Evolutionary conservation across 2,797 vertebrate genomes (phyloP).

Genomic region (Tenualosa ilisha): DNA sequence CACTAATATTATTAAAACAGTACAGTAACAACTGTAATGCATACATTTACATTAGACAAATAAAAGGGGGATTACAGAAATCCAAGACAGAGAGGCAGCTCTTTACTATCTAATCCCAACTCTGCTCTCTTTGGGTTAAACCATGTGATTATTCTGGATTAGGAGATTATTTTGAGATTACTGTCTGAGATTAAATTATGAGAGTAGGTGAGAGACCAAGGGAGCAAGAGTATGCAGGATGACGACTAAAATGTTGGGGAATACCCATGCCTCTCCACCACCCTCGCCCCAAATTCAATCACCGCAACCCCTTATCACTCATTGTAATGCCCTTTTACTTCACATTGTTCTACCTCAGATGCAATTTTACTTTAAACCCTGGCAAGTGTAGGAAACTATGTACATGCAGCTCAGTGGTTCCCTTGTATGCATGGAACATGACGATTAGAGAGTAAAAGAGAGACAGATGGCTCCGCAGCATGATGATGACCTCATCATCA

Average conservation of each 20-base stretch:
- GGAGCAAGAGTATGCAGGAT: slow-evolving; percentile 33
- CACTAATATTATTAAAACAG: background rate
- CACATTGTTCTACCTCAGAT: background rate
- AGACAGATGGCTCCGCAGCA: slow-evolving; percentile 25
- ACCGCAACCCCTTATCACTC: background rate
- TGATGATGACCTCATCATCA: slow-evolving; percentile 32
- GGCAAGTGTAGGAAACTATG: background rate
- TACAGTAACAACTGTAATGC: background rate
- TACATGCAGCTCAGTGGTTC: background rate
- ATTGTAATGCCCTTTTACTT: background rate
- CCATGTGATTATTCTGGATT: slow-evolving; percentile 59
- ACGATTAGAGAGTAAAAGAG: slow-evolving; percentile 32
- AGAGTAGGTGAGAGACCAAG: slow-evolving; percentile 56
- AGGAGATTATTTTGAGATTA: slow-evolving; percentile 73
- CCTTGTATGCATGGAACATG: background rate
- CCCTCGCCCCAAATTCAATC: too few species aligned
- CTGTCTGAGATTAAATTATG: slow-evolving; percentile 66
- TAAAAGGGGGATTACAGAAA: background rate
- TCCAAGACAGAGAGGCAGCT: background rate
- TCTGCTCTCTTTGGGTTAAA: slow-evolving; percentile 61
- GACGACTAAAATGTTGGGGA: background rate
- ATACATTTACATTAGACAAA: slow-evolving; percentile 9
- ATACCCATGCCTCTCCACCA: background rate
- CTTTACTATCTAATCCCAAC: slow-evolving; percentile 36
- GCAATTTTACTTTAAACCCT: background rate